Evolutionary conservation across 1,140 invertebrate genomes (phyloP).

Genomic region (Drosophila sechellia): DNA sequence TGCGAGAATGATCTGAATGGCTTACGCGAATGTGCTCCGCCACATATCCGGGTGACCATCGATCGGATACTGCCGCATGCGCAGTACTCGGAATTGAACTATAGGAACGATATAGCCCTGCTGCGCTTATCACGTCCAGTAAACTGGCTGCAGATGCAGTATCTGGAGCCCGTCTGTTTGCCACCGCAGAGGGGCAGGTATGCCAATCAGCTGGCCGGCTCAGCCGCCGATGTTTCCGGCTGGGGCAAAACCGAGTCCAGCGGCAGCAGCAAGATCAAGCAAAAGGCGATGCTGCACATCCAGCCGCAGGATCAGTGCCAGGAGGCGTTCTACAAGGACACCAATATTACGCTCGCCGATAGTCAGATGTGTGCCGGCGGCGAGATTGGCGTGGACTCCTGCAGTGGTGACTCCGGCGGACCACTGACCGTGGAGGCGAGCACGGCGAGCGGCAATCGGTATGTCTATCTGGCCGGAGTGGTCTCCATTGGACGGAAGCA

Average conservation of each 20-base stretch:
- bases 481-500: slow-evolving; percentile 47
- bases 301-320: slow-evolving; percentile 45
- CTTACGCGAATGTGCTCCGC: slow-evolving; percentile 84
- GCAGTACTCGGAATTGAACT: slow-evolving; percentile 10
- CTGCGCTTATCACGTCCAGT: slow-evolving; percentile 88
- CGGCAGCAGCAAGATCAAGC: slow-evolving; percentile 52
- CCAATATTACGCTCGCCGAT: not conserved
- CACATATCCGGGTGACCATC: slow-evolving; percentile 86
- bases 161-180: slow-evolving; percentile 90
- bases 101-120: slow-evolving; percentile 90
- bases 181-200: slow-evolving; percentile 85
- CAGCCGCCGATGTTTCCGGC: slow-evolving; percentile 89
- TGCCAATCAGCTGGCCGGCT: slow-evolving; percentile 83
- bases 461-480: slow-evolving; percentile 57
- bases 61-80: slow-evolving; percentile 71
- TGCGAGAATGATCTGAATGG: slow-evolving; percentile 50
- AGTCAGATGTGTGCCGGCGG: slow-evolving; percentile 71
- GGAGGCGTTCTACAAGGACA: slow-evolving; percentile 12
- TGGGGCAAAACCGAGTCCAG: slow-evolving; percentile 91
- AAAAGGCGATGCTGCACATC: slow-evolving; percentile 52
- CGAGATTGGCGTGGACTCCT: slow-evolving; percentile 55
- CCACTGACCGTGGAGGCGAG: slow-evolving; percentile 58
- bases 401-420: slow-evolving; percentile 70
- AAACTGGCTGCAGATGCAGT: slow-evolving; percentile 23
- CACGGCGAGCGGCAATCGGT: slow-evolving; percentile 34